Evolutionary conservation across 2,888 invertebrate genomes (phyloP).

Genomic region (Polydrusus tereticollis): DNA sequence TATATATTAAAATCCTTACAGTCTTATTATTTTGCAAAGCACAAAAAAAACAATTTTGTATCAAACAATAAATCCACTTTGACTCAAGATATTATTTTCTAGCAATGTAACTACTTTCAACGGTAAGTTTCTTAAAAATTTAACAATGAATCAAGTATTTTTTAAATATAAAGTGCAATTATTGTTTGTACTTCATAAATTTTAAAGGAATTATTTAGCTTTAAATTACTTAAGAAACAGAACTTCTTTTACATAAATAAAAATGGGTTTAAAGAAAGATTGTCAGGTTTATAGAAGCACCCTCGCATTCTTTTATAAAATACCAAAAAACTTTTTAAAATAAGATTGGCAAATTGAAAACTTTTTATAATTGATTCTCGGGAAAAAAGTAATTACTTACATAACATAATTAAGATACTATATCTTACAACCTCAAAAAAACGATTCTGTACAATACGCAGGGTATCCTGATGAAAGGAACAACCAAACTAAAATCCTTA

Average conservation of each 20-base stretch:
- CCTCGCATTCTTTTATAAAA: too few species aligned
- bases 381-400: neutral
- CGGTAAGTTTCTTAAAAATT: too few species aligned
- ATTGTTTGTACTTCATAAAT: neutral
- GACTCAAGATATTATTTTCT: too few species aligned
- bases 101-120: too few species aligned
- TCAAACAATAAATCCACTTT: conserved; percentile 1
- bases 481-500: neutral
- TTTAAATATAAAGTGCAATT: neutral
- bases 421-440: conserved; percentile 6
- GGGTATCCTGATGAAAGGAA: neutral
- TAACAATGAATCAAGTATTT: neutral
- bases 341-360: too few species aligned
- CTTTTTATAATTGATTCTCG: neutral
- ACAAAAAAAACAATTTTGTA: neutral
- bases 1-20: conserved; percentile 26
- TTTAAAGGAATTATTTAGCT: neutral
- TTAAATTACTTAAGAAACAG: too few species aligned
- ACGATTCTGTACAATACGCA: neutral
- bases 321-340: too few species aligned
- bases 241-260: too few species aligned
- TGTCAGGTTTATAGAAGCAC: too few species aligned
- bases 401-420: neutral
- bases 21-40: conserved; percentile 16
- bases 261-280: too few species aligned